phyloP scores from a whole-genome alignment of 2,888 invertebrate species.

The Endotricha flammealis region DNA sequence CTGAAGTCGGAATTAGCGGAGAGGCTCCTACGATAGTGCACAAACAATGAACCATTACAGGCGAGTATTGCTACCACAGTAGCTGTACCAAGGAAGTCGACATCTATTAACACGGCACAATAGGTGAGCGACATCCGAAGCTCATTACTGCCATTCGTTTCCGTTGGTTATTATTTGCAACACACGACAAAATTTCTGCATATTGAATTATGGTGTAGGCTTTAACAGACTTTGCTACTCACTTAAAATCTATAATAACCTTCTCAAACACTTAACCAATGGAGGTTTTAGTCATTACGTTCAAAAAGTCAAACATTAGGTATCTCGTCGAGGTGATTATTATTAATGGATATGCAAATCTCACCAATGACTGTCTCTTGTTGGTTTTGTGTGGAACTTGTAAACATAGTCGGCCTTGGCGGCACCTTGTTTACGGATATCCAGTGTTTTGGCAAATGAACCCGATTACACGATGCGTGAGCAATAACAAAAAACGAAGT shows the following conservation, averaged over 20 bases:
- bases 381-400: slow-evolving; percentile 35
- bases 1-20: slow-evolving; percentile 54
- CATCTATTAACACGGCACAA: slow-evolving; percentile 76
- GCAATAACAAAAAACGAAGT: slow-evolving; percentile 11
- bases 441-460: slow-evolving; percentile 52
- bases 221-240: slow-evolving; percentile 25
- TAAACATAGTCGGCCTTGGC: slow-evolving; percentile 63
- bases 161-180: slow-evolving; percentile 72
- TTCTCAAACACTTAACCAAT: no score
- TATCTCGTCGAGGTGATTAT: not conserved
- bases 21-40: slow-evolving; percentile 32
- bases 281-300: no score
- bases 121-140: slow-evolving; percentile 78
- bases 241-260: not conserved
- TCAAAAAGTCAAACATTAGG: no score
- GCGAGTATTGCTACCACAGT: slow-evolving; percentile 50
- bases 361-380: slow-evolving; percentile 20
- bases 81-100: slow-evolving; percentile 71
- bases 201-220: slow-evolving; percentile 42
- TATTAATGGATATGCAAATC: slow-evolving; percentile 5
- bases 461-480: slow-evolving; percentile 35
- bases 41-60: slow-evolving; percentile 71
- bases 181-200: slow-evolving; percentile 54
- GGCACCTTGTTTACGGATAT: slow-evolving; percentile 59
- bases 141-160: slow-evolving; percentile 73